Conservation (phyloP, 2,113 vertebrate genomes). For the Alethe castanea region DNA sequence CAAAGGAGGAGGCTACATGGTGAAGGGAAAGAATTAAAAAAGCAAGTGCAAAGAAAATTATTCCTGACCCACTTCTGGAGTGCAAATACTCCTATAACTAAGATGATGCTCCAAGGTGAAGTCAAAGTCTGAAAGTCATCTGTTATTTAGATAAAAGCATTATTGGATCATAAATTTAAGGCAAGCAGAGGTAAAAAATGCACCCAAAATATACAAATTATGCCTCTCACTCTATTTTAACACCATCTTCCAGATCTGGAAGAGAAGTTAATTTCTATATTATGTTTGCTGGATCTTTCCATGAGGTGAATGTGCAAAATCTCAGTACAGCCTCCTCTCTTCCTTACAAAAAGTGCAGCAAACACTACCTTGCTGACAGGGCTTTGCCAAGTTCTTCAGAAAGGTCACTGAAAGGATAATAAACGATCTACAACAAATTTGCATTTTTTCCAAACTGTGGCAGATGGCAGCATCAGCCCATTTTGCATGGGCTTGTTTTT, state of each 20-base stretch:
- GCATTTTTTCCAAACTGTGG: slow-evolving; percentile 35
- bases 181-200: neutral
- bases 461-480: slow-evolving; percentile 27
- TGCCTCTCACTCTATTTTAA: neutral
- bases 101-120: neutral
- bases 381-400: neutral
- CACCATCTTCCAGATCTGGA: neutral
- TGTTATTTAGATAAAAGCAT: neutral
- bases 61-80: neutral
- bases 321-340: neutral
- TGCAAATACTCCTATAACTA: neutral
- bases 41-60: neutral
- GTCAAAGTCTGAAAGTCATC: neutral
- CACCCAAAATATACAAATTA: neutral
- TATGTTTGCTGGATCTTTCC: neutral
- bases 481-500: slow-evolving; percentile 21
- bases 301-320: neutral
- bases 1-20: neutral
- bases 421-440: neutral
- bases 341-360: neutral
- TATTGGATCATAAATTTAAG: neutral
- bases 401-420: neutral
- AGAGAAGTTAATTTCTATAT: neutral
- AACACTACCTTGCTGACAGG: neutral
- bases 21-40: neutral